Base-by-base conservation (phyloP, 2,797 vertebrate genomes). In the Glossophaga mutica region DNA sequence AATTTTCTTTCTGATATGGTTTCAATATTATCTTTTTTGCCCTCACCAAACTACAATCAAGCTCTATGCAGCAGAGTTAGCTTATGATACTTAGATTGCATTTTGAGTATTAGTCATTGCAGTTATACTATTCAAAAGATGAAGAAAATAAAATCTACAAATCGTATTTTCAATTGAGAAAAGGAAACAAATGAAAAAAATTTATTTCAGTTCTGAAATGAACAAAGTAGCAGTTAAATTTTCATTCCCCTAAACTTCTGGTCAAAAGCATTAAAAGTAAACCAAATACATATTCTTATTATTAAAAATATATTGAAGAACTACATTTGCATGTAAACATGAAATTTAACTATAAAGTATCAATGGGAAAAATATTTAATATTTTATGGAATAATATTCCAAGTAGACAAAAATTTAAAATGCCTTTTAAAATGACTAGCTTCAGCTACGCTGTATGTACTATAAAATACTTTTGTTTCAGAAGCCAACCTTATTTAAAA, bases 391-490 rank as follows among this genome's bases (percentile, higher is more conserved):
- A 77, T 55, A 83, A 81, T 81, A 88, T 37, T 81, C 14, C 37
- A 96, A 85, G 42, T 18, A 91, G 11, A 93, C 22, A 91, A 84
- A 81, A 57, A 29, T 88, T 70, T 73, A 14, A 95, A 79, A 93
- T 52, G 8, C 0, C 15, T 87, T 62, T 57, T 94, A 22, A 90
- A 48, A 48, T 83, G 29, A 91, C 22, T 74, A 83, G 44, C 76
- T 96, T 87, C 52, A 89, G 10, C 22, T 70, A 83, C 76, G 34
- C 34, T 57, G 9, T 42, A 67, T 32, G 3, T 68, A 44, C 5
- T 81, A 91, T 67, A 82, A 91, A 94, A 62, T 71, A 68, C 19
- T 87, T 94, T 77, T 94, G 32, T 34, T 96, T 92, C 89, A 84
- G n/a, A 96, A 89, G 70, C 29, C 37, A 94, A 42, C 84, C 44